Conservation (phyloP, 2,888 invertebrate genomes). For the Hirudinaria manillensis region DNA sequence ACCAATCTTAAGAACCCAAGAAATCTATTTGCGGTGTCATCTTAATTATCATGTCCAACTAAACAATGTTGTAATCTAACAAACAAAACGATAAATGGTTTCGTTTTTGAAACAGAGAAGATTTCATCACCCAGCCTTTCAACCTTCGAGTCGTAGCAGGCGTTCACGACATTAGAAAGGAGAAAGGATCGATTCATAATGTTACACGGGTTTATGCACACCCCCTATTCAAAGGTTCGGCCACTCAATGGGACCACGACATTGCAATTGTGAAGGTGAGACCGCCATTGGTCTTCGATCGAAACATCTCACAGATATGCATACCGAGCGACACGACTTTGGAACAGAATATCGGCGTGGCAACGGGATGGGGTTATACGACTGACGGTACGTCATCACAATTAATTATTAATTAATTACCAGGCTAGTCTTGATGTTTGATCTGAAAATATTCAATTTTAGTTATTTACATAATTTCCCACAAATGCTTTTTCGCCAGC, state of each 20-base stretch:
- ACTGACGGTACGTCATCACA: not conserved
- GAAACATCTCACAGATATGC: slow-evolving; percentile 14
- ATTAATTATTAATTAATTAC: not conserved
- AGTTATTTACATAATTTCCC: not conserved
- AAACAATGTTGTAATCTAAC: too few relatives aligned
- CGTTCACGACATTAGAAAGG: slow-evolving; percentile 12
- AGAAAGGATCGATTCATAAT: not conserved
- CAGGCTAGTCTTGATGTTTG: too few relatives aligned
- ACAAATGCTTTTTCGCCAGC: not conserved
- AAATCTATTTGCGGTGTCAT: too few relatives aligned
- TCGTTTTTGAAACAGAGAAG: slow-evolving; percentile 1
- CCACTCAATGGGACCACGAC: slow-evolving; percentile 28
- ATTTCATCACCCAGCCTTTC: not conserved
- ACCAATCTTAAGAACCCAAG: too few relatives aligned
- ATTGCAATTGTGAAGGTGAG: slow-evolving; percentile 22
- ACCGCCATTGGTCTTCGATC: not conserved
- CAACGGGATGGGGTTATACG: slow-evolving; percentile 25
- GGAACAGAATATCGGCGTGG: slow-evolving; percentile 3
- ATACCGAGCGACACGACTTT: not conserved
- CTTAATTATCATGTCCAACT: too few relatives aligned
- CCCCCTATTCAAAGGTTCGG: slow-evolving; percentile 21
- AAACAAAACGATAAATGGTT: too few relatives aligned
- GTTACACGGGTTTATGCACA: slow-evolving; percentile 6
- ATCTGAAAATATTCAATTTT: not conserved
- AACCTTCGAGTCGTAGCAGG: slow-evolving; percentile 17